phyloP scores from a whole-genome alignment of 1,140 invertebrate species.

The Ceratosolen fusciceps region DNA sequence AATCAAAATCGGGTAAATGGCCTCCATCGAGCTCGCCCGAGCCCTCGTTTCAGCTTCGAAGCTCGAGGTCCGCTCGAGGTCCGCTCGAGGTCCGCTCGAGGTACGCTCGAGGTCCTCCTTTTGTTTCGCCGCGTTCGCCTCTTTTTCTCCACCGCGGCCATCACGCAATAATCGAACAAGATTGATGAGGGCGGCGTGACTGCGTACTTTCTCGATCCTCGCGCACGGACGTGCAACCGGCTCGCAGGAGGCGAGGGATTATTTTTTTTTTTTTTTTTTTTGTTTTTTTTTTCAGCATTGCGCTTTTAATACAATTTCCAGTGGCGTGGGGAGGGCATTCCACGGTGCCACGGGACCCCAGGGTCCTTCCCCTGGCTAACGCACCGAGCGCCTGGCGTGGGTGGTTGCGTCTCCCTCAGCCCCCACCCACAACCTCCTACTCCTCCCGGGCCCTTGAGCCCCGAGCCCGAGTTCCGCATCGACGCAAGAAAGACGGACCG shows the following conservation, averaged over 20 bases:
- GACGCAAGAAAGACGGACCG: not conserved
- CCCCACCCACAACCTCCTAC: no score
- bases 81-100: not conserved
- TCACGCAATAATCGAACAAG: conserved; percentile 72
- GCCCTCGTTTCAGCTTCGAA: not conserved
- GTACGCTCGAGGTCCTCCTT: conserved; percentile 47
- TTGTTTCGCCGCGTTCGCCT: conserved; percentile 49
- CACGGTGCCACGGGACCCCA: no score
- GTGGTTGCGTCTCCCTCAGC: not conserved
- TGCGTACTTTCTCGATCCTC: conserved; percentile 50
- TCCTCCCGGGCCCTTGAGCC: no score
- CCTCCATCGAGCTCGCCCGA: not conserved
- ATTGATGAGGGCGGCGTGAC: conserved; percentile 71
- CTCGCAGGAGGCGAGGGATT: conserved; percentile 9
- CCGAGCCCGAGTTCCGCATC: not conserved
- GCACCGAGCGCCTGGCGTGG: not conserved
- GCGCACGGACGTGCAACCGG: not conserved
- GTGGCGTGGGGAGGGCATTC: not conserved
- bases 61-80: not conserved
- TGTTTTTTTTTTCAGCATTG: conserved; percentile 11
- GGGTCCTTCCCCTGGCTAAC: not conserved
- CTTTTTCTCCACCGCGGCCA: conserved; percentile 63
- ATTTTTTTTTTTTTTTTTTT: no score
- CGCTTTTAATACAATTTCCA: conserved; percentile 30
- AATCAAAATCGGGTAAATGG: conserved; percentile 63